These are phyloP conservation scores for Zophobas morio DNA, from an alignment of 1,140 invertebrate species.

Conservation along the genomic window DNA sequence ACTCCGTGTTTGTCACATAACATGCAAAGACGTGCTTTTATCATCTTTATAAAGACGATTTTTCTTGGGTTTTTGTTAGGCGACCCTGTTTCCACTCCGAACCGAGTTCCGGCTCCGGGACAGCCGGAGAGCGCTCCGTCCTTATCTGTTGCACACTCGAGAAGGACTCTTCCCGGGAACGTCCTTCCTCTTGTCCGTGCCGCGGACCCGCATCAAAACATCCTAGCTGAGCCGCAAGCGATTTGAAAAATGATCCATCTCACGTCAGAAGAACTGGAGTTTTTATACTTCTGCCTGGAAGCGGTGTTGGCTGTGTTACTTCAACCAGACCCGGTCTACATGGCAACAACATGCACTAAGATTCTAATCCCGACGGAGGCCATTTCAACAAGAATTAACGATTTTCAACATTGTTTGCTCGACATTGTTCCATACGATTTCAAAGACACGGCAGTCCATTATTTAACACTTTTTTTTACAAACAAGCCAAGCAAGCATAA, in stretches of 20 bases:
- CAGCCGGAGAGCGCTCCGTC: constrained; percentile 9
- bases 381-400: constrained; percentile 13
- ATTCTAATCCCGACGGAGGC: constrained; percentile 45
- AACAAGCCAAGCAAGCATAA: no score
- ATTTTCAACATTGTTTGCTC: neutral
- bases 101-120: constrained; percentile 53
- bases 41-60: constrained; percentile 67
- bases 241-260: constrained; percentile 65
- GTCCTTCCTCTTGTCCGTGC: constrained; percentile 51
- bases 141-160: constrained; percentile 12
- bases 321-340: constrained; percentile 37
- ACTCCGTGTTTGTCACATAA: constrained; percentile 65
- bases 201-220: constrained; percentile 62
- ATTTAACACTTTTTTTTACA: no score
- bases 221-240: constrained; percentile 61
- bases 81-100: constrained; percentile 63
- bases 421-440: no score
- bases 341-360: constrained; percentile 33
- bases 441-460: no score
- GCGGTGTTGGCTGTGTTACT: constrained; percentile 45
- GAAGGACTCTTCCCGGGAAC: constrained; percentile 5
- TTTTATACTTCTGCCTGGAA: constrained; percentile 59
- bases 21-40: constrained; percentile 67
- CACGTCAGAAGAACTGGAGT: constrained; percentile 62
- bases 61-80: constrained; percentile 65